phyloP scores from a whole-genome alignment of 1,140 invertebrate species.

The Hycleus cichorii region DNA sequence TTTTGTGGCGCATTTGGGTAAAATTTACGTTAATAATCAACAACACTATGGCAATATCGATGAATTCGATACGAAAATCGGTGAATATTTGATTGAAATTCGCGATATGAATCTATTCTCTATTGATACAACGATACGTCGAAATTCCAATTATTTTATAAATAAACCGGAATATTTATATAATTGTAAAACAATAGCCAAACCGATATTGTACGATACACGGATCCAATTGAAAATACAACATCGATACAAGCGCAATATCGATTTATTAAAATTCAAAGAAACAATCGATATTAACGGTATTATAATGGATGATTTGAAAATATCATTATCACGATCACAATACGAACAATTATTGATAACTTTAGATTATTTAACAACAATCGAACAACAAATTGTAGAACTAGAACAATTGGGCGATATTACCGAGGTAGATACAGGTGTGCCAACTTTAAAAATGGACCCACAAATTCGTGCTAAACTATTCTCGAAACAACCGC shows the following conservation, averaged over 20 bases:
- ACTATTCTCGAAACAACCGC: constrained; percentile 33
- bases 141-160: constrained; percentile 35
- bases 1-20: constrained; percentile 87
- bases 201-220: constrained; percentile 76
- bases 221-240: constrained; percentile 60
- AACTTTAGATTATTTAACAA: constrained; percentile 49
- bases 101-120: constrained; percentile 85
- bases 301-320: constrained; percentile 72
- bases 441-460: constrained; percentile 49
- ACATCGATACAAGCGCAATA: constrained; percentile 30
- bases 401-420: constrained; percentile 25
- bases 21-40: constrained; percentile 63
- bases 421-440: constrained; percentile 43
- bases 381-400: constrained; percentile 5
- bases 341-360: constrained; percentile 87
- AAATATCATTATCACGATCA: constrained; percentile 73
- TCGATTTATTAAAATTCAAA: constrained; percentile 11
- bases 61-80: constrained; percentile 21
- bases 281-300: constrained; percentile 55
- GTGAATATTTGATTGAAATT: constrained; percentile 57
- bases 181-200: constrained; percentile 54
- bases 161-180: constrained; percentile 57
- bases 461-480: constrained; percentile 52
- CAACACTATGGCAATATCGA: constrained; percentile 20
- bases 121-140: constrained; percentile 48